Evolutionary conservation across 2,888 invertebrate species (phyloP).

Genomic region (Sarcophaga subvicina): DNA sequence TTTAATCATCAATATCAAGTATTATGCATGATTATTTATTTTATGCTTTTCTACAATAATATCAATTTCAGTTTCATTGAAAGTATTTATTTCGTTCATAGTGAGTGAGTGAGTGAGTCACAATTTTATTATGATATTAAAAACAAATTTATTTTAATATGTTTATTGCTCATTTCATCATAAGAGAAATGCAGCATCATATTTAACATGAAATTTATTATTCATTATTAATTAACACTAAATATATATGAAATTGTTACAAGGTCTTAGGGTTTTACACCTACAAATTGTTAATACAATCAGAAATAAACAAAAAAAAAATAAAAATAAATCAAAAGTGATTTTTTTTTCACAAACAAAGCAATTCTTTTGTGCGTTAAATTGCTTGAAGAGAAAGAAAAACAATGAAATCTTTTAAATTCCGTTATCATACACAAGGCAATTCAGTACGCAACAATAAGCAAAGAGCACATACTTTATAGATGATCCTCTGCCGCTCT

Average conservation of each 20-base stretch:
- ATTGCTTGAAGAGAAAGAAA: too few species aligned
- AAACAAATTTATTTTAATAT: background rate
- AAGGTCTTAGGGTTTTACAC: conserved; percentile 34
- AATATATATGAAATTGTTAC: conserved; percentile 33
- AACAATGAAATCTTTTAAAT: background rate
- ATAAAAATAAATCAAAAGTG: background rate
- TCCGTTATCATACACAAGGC: background rate
- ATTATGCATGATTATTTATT: too few species aligned
- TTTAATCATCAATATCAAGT: too few species aligned
- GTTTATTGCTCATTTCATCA: conserved; percentile 12
- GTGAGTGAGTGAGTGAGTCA: too few species aligned
- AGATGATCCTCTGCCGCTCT: background rate
- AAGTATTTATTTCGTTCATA: too few species aligned
- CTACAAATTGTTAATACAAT: background rate
- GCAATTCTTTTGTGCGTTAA: too few species aligned
- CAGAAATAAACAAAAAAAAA: background rate
- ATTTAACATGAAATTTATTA: conserved; percentile 30
- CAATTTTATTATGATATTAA: background rate
- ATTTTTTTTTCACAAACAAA: background rate
- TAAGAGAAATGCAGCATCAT: background rate
- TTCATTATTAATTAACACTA: conserved; percentile 51
- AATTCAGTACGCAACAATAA: background rate
- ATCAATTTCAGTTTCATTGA: too few species aligned
- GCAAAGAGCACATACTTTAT: conserved; percentile 5
- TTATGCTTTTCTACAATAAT: too few species aligned